Evolutionary conservation across 2,888 invertebrate species (phyloP).

Genomic region (Lymantria dispar): DNA sequence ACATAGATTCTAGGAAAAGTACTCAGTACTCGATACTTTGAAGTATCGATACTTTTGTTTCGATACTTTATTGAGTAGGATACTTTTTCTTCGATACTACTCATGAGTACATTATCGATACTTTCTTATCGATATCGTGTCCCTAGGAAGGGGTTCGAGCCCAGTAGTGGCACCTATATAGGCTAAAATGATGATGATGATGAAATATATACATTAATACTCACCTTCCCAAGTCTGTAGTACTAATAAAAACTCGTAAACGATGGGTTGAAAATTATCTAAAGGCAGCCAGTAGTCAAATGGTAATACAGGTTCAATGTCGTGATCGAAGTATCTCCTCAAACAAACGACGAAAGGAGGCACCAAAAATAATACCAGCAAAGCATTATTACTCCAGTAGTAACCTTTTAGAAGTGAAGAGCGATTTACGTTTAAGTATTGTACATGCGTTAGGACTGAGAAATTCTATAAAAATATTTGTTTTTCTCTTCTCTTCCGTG

Average conservation of each 20-base stretch:
- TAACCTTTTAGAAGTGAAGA: conserved; percentile 26
- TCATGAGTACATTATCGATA: too few relatives aligned
- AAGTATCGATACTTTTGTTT: too few relatives aligned
- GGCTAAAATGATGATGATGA: too few relatives aligned
- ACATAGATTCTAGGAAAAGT: too few relatives aligned
- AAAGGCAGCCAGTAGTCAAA: conserved; percentile 47
- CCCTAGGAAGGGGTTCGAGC: too few relatives aligned
- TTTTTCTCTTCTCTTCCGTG: too few relatives aligned
- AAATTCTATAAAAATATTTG: too few relatives aligned
- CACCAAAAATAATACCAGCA: conserved; percentile 33
- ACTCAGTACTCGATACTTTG: too few relatives aligned
- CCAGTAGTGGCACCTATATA: too few relatives aligned
- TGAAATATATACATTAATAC: not conserved
- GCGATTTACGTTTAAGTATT: not conserved
- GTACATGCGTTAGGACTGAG: too few relatives aligned
- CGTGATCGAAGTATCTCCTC: conserved; percentile 30
- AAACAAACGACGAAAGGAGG: conserved; percentile 31
- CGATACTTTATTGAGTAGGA: too few relatives aligned
- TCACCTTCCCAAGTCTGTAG: conserved; percentile 21
- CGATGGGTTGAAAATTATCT: conserved; percentile 28
- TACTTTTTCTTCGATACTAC: too few relatives aligned
- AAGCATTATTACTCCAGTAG: conserved; percentile 42
- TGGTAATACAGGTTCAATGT: conserved; percentile 29
- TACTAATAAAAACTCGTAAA: conserved; percentile 34
- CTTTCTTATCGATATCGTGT: not conserved